Evolutionary conservation across 1,140 invertebrate species (phyloP), one percentile per base, ranked within the genome.

Genomic region (Drosophila santomea): DNA sequence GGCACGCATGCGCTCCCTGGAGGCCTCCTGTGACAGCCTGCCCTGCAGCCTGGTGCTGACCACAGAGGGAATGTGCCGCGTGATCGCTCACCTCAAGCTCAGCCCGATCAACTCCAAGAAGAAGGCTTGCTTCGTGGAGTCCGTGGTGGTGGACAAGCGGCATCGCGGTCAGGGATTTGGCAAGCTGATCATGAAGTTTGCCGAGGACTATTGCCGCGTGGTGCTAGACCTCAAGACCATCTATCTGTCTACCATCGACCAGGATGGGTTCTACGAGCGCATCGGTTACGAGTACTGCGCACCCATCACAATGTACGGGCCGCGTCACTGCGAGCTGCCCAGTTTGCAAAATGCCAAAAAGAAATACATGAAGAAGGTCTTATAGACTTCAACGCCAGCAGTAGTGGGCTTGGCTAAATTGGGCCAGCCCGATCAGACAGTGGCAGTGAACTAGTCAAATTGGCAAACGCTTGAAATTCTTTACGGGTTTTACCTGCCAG

Each of bases 51-150:
- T 97, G 77, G 93, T 97, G 66, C 86, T 97, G 39, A 91, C 96
- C 60, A 93, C 94, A 35, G 92, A 94, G 36, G 92, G 94, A 25
- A 79, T 92, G 78, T 81, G 75, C 50, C 90, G 93, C 54, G 93
- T 97, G 38, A 92, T 97, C 58, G 96, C 96, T 2, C 96, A 97
- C 91, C 95, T 95, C 66, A 97, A 96, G 93, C 93, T 97, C 57
- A 95, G 95, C 44, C 83, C 94, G 3, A 94, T 97, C 69, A 95
- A 95, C 1, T 94, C 93, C 77, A 94, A 95, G 63, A 93, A 92
- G 57, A 93, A 95, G 35, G 95, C 95, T 66, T 96, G 96, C 92
- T 95, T 96, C 78, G 93, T 97, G 54, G 95, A 97, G 93, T 95
- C 96, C 52, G 96, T 97, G 75, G 95, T 97, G 11, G 96, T 97